A percentile compares a stretch with the other conserved stretches of the same genome.
These are phyloP conservation scores for Brachirus orientalis DNA, from an alignment of 2,113 vertebrate genomes.

Conservation along the genomic window DNA sequence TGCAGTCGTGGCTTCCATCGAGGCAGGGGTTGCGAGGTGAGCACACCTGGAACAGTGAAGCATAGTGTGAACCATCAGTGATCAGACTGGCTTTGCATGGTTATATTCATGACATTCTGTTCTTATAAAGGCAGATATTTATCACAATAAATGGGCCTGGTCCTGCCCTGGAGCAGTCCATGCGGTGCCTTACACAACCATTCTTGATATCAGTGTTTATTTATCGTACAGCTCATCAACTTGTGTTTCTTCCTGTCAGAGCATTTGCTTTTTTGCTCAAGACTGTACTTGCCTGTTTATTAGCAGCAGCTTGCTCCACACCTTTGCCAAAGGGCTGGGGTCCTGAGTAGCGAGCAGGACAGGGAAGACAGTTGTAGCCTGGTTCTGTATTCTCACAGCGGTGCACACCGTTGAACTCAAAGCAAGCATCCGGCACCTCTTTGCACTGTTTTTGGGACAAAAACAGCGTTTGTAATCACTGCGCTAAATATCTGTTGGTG, in stretches of 20 bases:
- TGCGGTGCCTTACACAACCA: background rate
- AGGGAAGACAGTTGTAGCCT: slow-evolving; percentile 96
- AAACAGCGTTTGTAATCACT: slow-evolving; percentile 8
- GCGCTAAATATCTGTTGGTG: background rate
- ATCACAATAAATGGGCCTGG: background rate
- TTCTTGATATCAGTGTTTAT: slow-evolving; percentile 5
- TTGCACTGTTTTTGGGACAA: slow-evolving; percentile 84
- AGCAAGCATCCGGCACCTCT: slow-evolving; percentile 93
- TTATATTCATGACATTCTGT: slow-evolving; percentile 21
- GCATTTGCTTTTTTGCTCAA: background rate
- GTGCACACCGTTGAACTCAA: slow-evolving; percentile 90
- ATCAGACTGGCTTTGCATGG: slow-evolving; percentile 3
- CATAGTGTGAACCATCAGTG: background rate
- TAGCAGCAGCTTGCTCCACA: slow-evolving; percentile 88
- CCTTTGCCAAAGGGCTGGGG: slow-evolving; percentile 91
- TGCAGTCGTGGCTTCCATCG: slow-evolving; percentile 95
- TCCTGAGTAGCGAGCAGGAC: slow-evolving; percentile 91
- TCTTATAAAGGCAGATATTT: slow-evolving; percentile 8
- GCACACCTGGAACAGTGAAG: slow-evolving; percentile 84
- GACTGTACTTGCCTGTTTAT: slow-evolving; percentile 89
- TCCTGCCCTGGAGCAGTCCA: background rate
- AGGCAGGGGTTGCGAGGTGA: slow-evolving; percentile 95
- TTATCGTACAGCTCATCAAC: background rate
- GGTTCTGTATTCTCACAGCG: slow-evolving; percentile 95
- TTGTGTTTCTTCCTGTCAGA: background rate